These are phyloP conservation scores for Leucophenga varia DNA, from an alignment of 1,140 invertebrate species.

Conservation along the genomic window DNA sequence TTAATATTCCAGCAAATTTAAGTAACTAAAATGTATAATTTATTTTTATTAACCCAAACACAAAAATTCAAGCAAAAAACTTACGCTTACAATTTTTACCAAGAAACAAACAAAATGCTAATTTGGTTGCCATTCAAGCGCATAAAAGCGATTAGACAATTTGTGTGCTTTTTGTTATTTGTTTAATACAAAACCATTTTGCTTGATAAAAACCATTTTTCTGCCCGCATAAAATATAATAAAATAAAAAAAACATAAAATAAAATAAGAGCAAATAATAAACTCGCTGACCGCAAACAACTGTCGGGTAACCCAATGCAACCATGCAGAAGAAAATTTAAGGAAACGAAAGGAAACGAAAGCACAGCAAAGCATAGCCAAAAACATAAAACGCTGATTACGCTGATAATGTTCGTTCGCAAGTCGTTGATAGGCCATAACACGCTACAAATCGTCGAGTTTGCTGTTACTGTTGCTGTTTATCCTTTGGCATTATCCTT, in stretches of 20 bases:
- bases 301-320: constrained; percentile 2
- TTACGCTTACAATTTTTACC: too few species aligned
- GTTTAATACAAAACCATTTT: background rate
- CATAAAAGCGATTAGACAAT: constrained; percentile 41
- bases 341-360: constrained; percentile 1
- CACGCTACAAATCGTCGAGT: too few species aligned
- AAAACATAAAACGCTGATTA: constrained; percentile 50
- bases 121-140: constrained; percentile 45
- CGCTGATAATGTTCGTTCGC: constrained; percentile 37
- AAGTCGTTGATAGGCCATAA: constrained; percentile 15
- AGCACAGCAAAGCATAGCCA: constrained; percentile 25
- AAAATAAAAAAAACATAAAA: constrained; percentile 24
- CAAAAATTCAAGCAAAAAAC: too few species aligned
- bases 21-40: too few species aligned
- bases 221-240: constrained; percentile 6
- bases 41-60: too few species aligned
- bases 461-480: too few species aligned
- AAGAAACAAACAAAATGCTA: too few species aligned
- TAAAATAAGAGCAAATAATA: constrained; percentile 40
- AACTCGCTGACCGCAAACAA: constrained; percentile 46
- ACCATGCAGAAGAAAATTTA: background rate
- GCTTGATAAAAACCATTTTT: constrained; percentile 33
- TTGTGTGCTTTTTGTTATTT: constrained; percentile 1
- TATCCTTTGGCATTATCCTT: too few species aligned
- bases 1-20: too few species aligned